Conservation (phyloP, 2,888 invertebrate genomes). For the Homarus gammarus region DNA sequence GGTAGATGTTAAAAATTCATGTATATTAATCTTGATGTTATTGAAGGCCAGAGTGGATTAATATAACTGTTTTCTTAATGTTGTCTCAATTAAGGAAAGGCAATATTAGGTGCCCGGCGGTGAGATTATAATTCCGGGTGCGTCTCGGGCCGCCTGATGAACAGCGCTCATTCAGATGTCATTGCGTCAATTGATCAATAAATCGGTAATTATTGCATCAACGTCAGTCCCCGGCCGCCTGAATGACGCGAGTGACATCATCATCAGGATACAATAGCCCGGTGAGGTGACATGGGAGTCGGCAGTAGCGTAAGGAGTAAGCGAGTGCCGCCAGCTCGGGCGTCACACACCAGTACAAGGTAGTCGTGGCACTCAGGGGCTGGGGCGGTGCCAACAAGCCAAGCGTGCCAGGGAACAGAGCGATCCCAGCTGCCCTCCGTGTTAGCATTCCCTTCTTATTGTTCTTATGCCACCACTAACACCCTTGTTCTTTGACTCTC, state of each 20-base stretch:
- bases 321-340: not conserved
- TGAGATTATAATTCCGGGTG: conserved; percentile 47
- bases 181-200: conserved; percentile 50
- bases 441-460: conserved; percentile 48
- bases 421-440: conserved; percentile 41
- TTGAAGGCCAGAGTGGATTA: too few species aligned
- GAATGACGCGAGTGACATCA: conserved; percentile 50
- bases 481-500: not conserved
- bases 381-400: conserved; percentile 41
- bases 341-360: conserved; percentile 8
- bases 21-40: too few species aligned
- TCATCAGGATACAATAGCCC: conserved; percentile 41
- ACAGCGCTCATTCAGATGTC: conserved; percentile 54
- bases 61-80: too few species aligned
- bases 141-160: conserved; percentile 45
- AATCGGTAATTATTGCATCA: conserved; percentile 58
- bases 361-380: conserved; percentile 33
- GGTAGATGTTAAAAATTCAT: too few species aligned
- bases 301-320: not conserved
- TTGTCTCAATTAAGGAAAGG: too few species aligned
- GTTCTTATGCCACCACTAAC: conserved; percentile 43
- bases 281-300: conserved; percentile 10
- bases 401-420: conserved; percentile 47
- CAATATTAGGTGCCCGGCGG: not conserved
- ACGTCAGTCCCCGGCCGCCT: conserved; percentile 39